Evolutionary conservation across 2,888 invertebrate species (phyloP), one percentile per base, ranked within the genome.

Genomic region (Eustalomyia histrio): DNA sequence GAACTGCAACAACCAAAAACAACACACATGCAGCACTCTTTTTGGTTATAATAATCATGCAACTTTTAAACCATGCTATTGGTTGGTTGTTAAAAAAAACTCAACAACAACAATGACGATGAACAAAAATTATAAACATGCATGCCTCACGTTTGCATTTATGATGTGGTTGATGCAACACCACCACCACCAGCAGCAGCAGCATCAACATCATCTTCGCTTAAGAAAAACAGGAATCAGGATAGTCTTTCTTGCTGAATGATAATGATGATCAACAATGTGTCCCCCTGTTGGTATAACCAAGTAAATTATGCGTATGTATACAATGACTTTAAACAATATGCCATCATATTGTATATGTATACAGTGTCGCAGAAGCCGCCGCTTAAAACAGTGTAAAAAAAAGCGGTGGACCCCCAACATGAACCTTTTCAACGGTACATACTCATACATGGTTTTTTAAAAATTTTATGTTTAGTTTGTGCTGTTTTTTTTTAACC

Each of bases 331-430:
- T 61, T 58, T 65, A 50, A 71, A 60, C 75, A 71, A 71, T 75
- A 75, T 69, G 60, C 39, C 68, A 24, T 57, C 24, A 57, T 16
- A n/a, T n/a, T n/a, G n/a, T n/a, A n/a, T 39, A 21, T 24, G 57
- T 35, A 63, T 84, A 85, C 85, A 87, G 89, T 90, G 90, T 90
- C 87, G 88, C 87, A 88, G 87, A 86, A 90, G 90, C 89, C 90
- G 90, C 90, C 90, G 88, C 85, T 87, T 84, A 86, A 83, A 88
- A 84, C 78, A 79, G 61, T 67, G 55, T 79, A 72, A 29, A 29
- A 75, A 73, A 52, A 29, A 39, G 58, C 58, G 69, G 50, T 43
- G 74, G 71, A 81, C 81, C 81, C 74, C 81, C 78, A 74, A 65
- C 73, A 69, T 76, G 64, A 50, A 60, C 14, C 47, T 60, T 73